These are phyloP conservation scores for Chrysopilus asiliformis DNA, from an alignment of 2,888 invertebrate genomes.

Conservation along the genomic window DNA sequence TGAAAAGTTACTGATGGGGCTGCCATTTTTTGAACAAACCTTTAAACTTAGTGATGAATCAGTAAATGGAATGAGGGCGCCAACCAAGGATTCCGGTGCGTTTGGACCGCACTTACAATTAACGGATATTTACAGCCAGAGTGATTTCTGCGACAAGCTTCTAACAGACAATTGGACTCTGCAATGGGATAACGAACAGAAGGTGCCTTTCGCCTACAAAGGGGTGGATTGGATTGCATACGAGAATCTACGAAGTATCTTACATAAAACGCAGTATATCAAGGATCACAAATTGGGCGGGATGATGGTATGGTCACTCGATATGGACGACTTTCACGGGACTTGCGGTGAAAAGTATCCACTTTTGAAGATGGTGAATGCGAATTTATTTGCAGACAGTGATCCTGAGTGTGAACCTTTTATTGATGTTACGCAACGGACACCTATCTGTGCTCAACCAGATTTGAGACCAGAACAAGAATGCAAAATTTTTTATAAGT, in stretches of 20 bases:
- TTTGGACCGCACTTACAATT: conserved; percentile 50
- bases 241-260: conserved; percentile 43
- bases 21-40: conserved; percentile 56
- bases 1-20: conserved; percentile 53
- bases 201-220: conserved; percentile 47
- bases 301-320: conserved; percentile 67
- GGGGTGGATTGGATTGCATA: conserved; percentile 56
- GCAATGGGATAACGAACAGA: conserved; percentile 41
- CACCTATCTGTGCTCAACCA: conserved; percentile 34
- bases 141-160: conserved; percentile 48
- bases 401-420: too few species aligned
- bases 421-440: neutral
- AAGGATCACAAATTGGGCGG: conserved; percentile 41
- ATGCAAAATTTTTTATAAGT: conserved; percentile 59
- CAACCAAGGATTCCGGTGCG: conserved; percentile 42
- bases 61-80: conserved; percentile 41
- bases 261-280: conserved; percentile 34
- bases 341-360: conserved; percentile 47
- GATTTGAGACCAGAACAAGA: too few species aligned
- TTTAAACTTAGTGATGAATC: conserved; percentile 43
- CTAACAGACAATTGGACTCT: conserved; percentile 40
- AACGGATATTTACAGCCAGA: conserved; percentile 57
- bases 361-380: conserved; percentile 45
- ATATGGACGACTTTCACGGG: conserved; percentile 62
- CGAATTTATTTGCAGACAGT: conserved; percentile 2